Evolutionary conservation across 2,797 vertebrate genomes (phyloP), one percentile per base, ranked within the genome.

Genomic region (Chloroceryle amazona): DNA sequence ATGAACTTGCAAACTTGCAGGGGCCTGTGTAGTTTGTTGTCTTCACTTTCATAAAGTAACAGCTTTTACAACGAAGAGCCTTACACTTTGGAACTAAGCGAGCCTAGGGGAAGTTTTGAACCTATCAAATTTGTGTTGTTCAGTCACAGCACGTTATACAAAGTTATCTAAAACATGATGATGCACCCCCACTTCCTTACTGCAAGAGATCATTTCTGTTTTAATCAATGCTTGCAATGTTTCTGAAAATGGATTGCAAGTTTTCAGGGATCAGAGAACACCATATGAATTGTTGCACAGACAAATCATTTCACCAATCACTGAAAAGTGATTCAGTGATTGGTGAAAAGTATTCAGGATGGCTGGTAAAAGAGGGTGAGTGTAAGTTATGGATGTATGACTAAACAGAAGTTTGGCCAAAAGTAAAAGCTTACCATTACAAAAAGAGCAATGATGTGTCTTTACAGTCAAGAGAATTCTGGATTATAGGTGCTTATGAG

Each of bases 131-230:
- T 44, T 70, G 25, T 37, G 21, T 11, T 71, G 8, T 14, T 88
- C 19, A 15, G 21, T 61, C 62, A 57, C 0, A 86, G 31, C 47
- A 65, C 8, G 11, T 0, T 1, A 47, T 4, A 2, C 0, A 0
- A 93, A 66, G 16, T 49, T 26, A 37, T 51, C 47, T 61, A 25
- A 54, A 82, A 71, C 21, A 10, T 4, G 25, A 60, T 18, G 21
- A 6, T 28, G 35, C 9, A 7, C 1, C 3, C 6, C 6, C 28
- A 7, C 16, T 81, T 93, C 61, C 63, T 80, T 60, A 62, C 23
- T 0, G 2, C 51, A 33, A 37, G 33, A 46, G 16, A 61, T 41
- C 12, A 58, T 73, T 54, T 33, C 61, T 39, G 3, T 12, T 71
- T 67, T 21, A 63, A 57, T 20, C 23, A 37, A 58, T 3, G 5